A percentile compares a stretch with the other conserved stretches of the same genome.
Evolutionary conservation across 2,797 vertebrate genomes (phyloP).

Genomic region (Mormyrus proboscirostris): DNA sequence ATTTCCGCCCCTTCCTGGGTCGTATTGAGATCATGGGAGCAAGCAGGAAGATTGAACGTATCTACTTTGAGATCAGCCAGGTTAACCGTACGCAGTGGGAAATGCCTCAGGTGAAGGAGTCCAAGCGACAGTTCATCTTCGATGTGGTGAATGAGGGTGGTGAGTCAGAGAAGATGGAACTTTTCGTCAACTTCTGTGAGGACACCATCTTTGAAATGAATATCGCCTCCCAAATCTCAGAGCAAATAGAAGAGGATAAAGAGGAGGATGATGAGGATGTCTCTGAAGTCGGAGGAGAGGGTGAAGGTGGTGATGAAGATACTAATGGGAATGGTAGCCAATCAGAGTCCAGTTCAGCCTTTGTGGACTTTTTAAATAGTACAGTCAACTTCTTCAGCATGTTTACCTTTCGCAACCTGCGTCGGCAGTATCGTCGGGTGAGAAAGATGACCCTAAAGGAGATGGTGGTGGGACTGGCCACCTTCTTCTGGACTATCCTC

Average conservation of each 20-base stretch:
- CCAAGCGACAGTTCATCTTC: slow-evolving; percentile 95
- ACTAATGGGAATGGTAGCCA: slow-evolving; percentile 50
- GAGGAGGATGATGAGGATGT: slow-evolving; percentile 66
- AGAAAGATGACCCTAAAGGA: slow-evolving; percentile 75
- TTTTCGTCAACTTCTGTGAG: slow-evolving; percentile 96
- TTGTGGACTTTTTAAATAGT: slow-evolving; percentile 68
- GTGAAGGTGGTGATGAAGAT: slow-evolving; percentile 56
- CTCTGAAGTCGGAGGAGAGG: slow-evolving; percentile 42
- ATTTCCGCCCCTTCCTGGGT: slow-evolving; percentile 86
- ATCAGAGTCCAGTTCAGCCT: slow-evolving; percentile 68
- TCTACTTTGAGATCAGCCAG: slow-evolving; percentile 96
- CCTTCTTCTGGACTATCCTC: slow-evolving; percentile 63
- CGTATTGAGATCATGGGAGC: slow-evolving; percentile 95
- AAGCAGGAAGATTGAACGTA: slow-evolving; percentile 85
- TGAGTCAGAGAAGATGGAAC: slow-evolving; percentile 95
- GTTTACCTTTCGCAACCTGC: slow-evolving; percentile 76
- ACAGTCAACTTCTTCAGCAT: slow-evolving; percentile 55
- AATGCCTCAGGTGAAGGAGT: slow-evolving; percentile 96
- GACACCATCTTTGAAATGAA: slow-evolving; percentile 99
- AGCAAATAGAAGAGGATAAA: slow-evolving; percentile 77
- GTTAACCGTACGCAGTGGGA: slow-evolving; percentile 93
- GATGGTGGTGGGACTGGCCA: slow-evolving; percentile 62
- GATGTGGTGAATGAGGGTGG: slow-evolving; percentile 94
- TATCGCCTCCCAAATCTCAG: slow-evolving; percentile 87
- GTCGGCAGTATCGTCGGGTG: slow-evolving; percentile 67